Conservation (phyloP, 1,140 invertebrate genomes). For the Formica selysi region DNA sequence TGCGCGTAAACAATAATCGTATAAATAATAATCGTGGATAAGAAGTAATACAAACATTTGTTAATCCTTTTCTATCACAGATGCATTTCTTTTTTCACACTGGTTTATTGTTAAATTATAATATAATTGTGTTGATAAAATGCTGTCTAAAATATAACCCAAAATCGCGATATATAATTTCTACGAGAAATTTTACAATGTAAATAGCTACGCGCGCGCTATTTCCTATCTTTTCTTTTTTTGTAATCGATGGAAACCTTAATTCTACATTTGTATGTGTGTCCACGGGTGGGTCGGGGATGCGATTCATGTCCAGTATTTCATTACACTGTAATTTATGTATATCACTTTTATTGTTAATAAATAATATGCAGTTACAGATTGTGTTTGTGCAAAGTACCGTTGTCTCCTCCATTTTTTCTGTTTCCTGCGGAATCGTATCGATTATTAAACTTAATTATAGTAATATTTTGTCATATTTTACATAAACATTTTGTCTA, state of each 20-base stretch:
- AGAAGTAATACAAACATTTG: slow-evolving; percentile 28
- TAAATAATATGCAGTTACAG: slow-evolving; percentile 75
- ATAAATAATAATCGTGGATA: slow-evolving; percentile 1
- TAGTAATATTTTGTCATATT: not conserved
- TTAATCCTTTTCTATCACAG: slow-evolving; percentile 28
- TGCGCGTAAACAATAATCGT: too few relatives aligned
- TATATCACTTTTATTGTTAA: slow-evolving; percentile 79
- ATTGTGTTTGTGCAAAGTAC: slow-evolving; percentile 53
- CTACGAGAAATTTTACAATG: slow-evolving; percentile 14
- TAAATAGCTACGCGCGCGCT: not conserved
- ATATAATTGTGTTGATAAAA: not conserved
- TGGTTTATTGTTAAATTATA: slow-evolving; percentile 34
- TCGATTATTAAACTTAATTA: slow-evolving; percentile 23
- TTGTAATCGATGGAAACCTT: slow-evolving; percentile 44
- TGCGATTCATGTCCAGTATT: slow-evolving; percentile 77
- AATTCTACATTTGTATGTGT: slow-evolving; percentile 50
- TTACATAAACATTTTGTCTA: not conserved
- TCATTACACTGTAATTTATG: slow-evolving; percentile 81
- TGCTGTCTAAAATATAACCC: not conserved
- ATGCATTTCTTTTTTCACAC: not conserved
- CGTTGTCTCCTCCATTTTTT: slow-evolving; percentile 21
- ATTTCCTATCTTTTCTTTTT: slow-evolving; percentile 37
- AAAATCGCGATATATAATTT: slow-evolving; percentile 19
- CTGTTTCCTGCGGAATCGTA: slow-evolving; percentile 6
- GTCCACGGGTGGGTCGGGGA: slow-evolving; percentile 68